A percentile compares a stretch with the other conserved stretches of the same genome.
Conservation (phyloP, 1,140 invertebrate genomes). For the Drosophila obscura region DNA sequence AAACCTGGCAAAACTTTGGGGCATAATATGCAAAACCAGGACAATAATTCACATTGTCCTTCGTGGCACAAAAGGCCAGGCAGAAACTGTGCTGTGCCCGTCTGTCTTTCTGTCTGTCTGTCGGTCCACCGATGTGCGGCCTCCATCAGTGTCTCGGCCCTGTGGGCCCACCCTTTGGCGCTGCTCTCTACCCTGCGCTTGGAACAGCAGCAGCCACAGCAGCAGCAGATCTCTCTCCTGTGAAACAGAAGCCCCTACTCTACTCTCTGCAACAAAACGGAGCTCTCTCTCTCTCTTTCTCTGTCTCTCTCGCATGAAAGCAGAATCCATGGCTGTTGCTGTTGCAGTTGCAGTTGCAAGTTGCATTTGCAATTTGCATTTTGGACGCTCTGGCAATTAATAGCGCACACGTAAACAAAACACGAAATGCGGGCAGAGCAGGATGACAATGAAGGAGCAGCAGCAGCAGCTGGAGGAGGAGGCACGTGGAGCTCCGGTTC, state of each 20-base stretch:
- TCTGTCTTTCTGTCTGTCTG: too few species aligned
- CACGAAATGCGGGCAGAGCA: slow-evolving; percentile 25
- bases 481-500: too few species aligned
- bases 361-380: slow-evolving; percentile 81
- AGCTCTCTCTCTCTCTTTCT: too few species aligned
- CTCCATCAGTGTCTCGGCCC: too few species aligned
- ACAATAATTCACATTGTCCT: slow-evolving; percentile 80
- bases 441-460: slow-evolving; percentile 1
- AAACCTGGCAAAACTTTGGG: slow-evolving; percentile 44
- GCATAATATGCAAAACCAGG: slow-evolving; percentile 78
- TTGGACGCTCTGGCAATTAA: slow-evolving; percentile 75
- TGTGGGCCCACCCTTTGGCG: too few species aligned
- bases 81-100: slow-evolving; percentile 33
- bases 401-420: slow-evolving; percentile 81
- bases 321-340: slow-evolving; percentile 1
- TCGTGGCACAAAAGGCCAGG: slow-evolving; percentile 55
- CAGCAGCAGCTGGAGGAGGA: neutral
- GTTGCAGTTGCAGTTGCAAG: slow-evolving; percentile 58
- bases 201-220: neutral
- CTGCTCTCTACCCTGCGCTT: too few species aligned
- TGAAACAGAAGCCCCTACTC: slow-evolving; percentile 30
- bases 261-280: neutral
- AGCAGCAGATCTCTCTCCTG: slow-evolving; percentile 19
- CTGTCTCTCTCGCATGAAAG: neutral
- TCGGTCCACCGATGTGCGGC: too few species aligned